phyloP scores from a whole-genome alignment of 1,140 invertebrate genomes.

The Drusus annulatus region DNA sequence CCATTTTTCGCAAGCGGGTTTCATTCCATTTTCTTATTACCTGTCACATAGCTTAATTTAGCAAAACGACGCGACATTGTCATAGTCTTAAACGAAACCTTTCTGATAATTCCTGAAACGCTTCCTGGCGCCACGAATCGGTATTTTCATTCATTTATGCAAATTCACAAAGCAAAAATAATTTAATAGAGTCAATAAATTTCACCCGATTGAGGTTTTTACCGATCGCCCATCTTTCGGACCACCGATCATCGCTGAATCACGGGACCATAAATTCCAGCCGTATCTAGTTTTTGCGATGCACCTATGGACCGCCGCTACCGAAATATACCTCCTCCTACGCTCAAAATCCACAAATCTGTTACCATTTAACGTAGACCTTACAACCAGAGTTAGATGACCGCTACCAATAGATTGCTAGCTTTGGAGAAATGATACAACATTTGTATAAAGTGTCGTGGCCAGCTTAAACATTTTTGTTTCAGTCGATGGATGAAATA shows the following conservation, averaged over 20 bases:
- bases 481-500: slow-evolving; percentile 47
- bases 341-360: background rate
- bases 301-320: slow-evolving; percentile 30
- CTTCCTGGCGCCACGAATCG: background rate
- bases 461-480: background rate
- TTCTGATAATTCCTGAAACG: background rate
- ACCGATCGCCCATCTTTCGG: slow-evolving; percentile 48
- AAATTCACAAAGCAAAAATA: slow-evolving; percentile 11
- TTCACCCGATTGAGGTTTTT: slow-evolving; percentile 49
- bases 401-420: background rate
- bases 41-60: too few species aligned
- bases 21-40: too few species aligned
- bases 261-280: slow-evolving; percentile 54
- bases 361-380: background rate
- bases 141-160: slow-evolving; percentile 40
- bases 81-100: too few species aligned
- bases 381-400: background rate
- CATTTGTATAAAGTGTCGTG: background rate
- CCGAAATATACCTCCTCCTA: background rate
- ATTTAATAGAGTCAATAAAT: slow-evolving; percentile 58
- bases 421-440: background rate
- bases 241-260: slow-evolving; percentile 54
- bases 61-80: too few species aligned
- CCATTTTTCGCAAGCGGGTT: too few species aligned
- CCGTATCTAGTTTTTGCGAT: slow-evolving; percentile 54